A percentile compares a stretch with the other conserved stretches of the same genome.
These are phyloP conservation scores for Caenorhabditis imperialis DNA, from an alignment of 2,888 invertebrate species.

Conservation along the genomic window DNA sequence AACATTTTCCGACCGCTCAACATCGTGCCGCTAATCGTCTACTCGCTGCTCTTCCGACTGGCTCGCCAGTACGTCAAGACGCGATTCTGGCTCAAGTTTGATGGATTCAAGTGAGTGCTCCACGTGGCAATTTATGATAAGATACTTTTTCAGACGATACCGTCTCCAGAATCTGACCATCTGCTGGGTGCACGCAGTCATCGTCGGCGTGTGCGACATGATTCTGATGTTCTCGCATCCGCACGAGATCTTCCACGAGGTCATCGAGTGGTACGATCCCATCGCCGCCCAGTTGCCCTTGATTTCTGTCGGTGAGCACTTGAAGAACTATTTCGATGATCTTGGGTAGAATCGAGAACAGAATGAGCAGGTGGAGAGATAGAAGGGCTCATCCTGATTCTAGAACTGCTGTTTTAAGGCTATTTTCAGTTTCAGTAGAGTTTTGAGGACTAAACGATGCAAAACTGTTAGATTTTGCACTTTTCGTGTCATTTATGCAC, in stretches of 20 bases:
- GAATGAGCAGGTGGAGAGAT: too few relatives aligned
- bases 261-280: conserved; percentile 64
- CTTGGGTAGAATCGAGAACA: too few relatives aligned
- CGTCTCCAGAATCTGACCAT: conserved; percentile 72
- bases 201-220: conserved; percentile 64
- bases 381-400: too few relatives aligned
- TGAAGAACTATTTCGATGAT: too few relatives aligned
- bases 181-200: conserved; percentile 69
- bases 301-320: conserved; percentile 64
- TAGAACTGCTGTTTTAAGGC: too few relatives aligned
- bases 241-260: conserved; percentile 65
- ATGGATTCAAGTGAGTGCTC: conserved; percentile 70
- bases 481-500: too few relatives aligned
- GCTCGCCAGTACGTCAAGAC: conserved; percentile 56
- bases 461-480: not conserved
- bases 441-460: too few relatives aligned
- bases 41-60: conserved; percentile 63
- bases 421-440: too few relatives aligned
- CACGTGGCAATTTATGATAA: too few relatives aligned
- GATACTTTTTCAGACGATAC: conserved; percentile 69
- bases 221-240: conserved; percentile 56
- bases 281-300: conserved; percentile 64
- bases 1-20: conserved; percentile 58
- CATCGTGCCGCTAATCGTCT: conserved; percentile 61
- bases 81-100: conserved; percentile 59